Percentiles rank a stretch among this genome's conserved stretches.
phyloP scores from a whole-genome alignment of 2,797 vertebrate genomes.

The Etheostoma perlongum region DNA sequence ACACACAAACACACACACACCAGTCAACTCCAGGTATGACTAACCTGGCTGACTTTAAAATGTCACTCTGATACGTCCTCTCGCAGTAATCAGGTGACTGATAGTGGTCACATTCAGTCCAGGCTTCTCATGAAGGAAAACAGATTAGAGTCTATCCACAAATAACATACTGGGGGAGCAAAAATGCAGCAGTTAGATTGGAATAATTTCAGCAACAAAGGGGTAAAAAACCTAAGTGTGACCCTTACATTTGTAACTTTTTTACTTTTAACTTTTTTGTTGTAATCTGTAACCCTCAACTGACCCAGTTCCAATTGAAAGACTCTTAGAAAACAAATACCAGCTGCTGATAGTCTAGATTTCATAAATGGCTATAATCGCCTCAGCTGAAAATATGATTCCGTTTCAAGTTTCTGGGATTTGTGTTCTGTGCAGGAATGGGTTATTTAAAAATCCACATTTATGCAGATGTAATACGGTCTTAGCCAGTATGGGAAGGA shows the following conservation, averaged over 20 bases:
- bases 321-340: slow-evolving; percentile 47
- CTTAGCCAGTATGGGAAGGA: neutral
- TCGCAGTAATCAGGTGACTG: slow-evolving; percentile 59
- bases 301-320: slow-evolving; percentile 58
- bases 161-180: slow-evolving; percentile 35
- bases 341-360: slow-evolving; percentile 43
- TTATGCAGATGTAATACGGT: neutral
- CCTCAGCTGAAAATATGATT: neutral
- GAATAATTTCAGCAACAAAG: slow-evolving; percentile 30
- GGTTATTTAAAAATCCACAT: neutral
- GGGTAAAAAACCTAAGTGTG: neutral
- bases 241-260: slow-evolving; percentile 36
- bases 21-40: slow-evolving; percentile 57
- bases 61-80: slow-evolving; percentile 60
- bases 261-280: slow-evolving; percentile 9
- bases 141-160: slow-evolving; percentile 48
- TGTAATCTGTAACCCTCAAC: slow-evolving; percentile 59
- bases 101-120: slow-evolving; percentile 58
- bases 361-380: slow-evolving; percentile 17
- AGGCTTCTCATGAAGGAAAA: slow-evolving; percentile 34
- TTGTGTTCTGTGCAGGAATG: neutral
- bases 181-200: slow-evolving; percentile 22
- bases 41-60: slow-evolving; percentile 60
- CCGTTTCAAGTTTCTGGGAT: slow-evolving; percentile 8
- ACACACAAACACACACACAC: slow-evolving; percentile 27